A percentile compares a stretch with the other conserved stretches of the same genome.
These are phyloP conservation scores for Umimayanthus kanabou DNA, from an alignment of 92 coral and sea anemone species.

Conservation along the genomic window DNA sequence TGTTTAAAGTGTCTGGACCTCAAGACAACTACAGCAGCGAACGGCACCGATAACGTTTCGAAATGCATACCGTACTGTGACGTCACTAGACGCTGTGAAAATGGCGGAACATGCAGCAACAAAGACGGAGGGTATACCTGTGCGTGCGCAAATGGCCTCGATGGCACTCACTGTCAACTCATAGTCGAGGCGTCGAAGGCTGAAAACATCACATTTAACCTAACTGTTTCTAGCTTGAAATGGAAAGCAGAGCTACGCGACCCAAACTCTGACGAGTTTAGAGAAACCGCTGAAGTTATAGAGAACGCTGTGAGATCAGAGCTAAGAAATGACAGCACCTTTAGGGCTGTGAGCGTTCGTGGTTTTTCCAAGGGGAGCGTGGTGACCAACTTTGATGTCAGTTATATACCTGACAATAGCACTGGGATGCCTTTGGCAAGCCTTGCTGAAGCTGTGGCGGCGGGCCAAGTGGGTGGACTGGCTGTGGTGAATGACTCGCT, in stretches of 20 bases:
- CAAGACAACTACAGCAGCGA: conserved; percentile 41
- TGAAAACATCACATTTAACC: conserved; percentile 33
- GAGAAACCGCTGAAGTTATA: conserved; percentile 33
- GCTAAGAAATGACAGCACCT: conserved; percentile 33
- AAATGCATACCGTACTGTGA: conserved; percentile 57
- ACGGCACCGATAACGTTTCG: conserved; percentile 35
- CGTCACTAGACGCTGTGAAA: conserved; percentile 48
- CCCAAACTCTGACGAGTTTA: conserved; percentile 35
- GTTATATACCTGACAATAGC: conserved; percentile 37
- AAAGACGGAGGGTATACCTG: conserved; percentile 45
- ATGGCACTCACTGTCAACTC: conserved; percentile 42
- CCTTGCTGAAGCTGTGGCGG: conserved; percentile 11
- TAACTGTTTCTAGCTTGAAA: conserved; percentile 25
- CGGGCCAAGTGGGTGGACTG: conserved; percentile 50
- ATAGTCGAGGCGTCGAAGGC: conserved; percentile 41
- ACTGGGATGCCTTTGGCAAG: conserved; percentile 30
- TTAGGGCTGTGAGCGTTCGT: conserved; percentile 47
- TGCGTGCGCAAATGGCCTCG: conserved; percentile 40
- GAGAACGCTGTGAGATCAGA: conserved; percentile 47
- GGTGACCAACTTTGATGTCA: conserved; percentile 25
- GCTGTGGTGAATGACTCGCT: conserved; percentile 36
- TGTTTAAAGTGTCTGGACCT: conserved; percentile 48
- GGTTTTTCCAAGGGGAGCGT: conserved; percentile 52
- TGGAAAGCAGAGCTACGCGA: conserved; percentile 46
- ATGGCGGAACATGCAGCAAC: conserved; percentile 53